These are phyloP conservation scores for Crocallis elinguaria DNA, from an alignment of 2,888 invertebrate genomes.

Conservation along the genomic window DNA sequence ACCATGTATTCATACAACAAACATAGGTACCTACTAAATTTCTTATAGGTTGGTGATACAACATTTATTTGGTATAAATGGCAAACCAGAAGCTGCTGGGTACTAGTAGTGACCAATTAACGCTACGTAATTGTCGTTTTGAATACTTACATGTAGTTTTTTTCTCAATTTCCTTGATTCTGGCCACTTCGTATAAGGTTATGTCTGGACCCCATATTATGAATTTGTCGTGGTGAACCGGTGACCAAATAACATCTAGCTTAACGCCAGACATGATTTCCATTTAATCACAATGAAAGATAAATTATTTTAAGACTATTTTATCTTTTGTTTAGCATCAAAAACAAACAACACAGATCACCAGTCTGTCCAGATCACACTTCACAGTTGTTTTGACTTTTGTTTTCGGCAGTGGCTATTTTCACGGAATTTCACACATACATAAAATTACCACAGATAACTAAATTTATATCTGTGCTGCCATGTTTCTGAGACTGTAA, in stretches of 20 bases:
- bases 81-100: no score
- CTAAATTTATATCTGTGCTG: no score
- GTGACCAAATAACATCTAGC: conserved; percentile 95
- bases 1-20: no score
- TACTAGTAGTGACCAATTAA: no score
- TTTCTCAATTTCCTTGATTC: conserved; percentile 84
- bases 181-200: conserved; percentile 91
- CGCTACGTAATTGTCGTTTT: background rate
- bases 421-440: no score
- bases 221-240: conserved; percentile 90
- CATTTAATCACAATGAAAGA: conserved; percentile 42
- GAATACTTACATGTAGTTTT: conserved; percentile 71
- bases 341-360: background rate
- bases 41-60: no score
- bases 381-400: background rate
- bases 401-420: no score
- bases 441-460: no score
- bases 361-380: background rate
- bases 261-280: conserved; percentile 76
- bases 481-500: no score
- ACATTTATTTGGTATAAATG: no score
- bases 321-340: conserved; percentile 1
- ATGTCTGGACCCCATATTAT: conserved; percentile 96
- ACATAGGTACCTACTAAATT: no score
- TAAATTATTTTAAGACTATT: background rate